Conservation (phyloP, 2,797 vertebrate species). For the Gadopsis marmoratus region DNA sequence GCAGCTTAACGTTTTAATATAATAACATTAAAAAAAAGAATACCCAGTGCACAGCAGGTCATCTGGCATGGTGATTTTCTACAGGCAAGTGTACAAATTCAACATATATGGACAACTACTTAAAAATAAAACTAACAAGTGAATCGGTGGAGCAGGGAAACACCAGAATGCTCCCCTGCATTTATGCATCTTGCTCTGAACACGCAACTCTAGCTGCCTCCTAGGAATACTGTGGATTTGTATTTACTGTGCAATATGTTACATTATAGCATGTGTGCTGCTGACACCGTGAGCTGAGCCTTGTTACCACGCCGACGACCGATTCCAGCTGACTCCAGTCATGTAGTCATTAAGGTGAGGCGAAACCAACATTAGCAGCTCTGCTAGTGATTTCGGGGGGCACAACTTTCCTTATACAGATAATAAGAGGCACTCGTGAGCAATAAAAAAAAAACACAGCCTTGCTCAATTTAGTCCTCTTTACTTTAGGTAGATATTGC, state of each 20-base stretch:
- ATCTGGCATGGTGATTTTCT: neutral
- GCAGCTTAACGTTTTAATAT: neutral
- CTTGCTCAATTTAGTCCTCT: neutral
- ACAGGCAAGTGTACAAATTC: neutral
- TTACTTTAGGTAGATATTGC: neutral
- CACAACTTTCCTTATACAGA: neutral
- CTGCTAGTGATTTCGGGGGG: neutral
- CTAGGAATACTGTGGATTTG: neutral
- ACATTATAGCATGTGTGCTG: neutral
- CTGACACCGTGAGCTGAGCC: constrained; percentile 12
- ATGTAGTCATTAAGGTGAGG: neutral
- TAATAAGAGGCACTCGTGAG: neutral
- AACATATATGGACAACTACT: neutral
- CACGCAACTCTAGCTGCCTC: neutral
- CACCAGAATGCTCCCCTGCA: constrained; percentile 10
- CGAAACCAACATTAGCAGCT: neutral
- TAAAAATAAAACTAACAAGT: neutral
- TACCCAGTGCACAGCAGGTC: neutral
- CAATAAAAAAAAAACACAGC: neutral
- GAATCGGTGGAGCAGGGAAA: constrained; percentile 1
- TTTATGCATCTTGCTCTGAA: constrained; percentile 8
- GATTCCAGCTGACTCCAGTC: neutral
- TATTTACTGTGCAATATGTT: constrained; percentile 15
- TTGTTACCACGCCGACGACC: neutral
- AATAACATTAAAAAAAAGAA: neutral